Conservation (phyloP, 2,113 vertebrate genomes). For the Argyrosomus japonicus region DNA sequence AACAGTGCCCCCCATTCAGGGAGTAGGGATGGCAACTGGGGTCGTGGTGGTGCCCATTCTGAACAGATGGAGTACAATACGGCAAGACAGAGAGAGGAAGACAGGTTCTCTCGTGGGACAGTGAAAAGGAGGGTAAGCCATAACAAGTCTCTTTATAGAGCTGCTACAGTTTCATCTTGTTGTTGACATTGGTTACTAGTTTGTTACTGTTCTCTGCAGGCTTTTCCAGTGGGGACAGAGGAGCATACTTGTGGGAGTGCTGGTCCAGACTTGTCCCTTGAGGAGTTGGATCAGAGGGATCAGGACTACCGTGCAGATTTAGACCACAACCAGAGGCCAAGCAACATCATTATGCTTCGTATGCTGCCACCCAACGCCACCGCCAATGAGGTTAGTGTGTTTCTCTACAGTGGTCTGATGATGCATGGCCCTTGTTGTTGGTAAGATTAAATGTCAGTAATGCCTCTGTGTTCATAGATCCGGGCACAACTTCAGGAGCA, state of each 20-base stretch:
- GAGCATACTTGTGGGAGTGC: constrained; percentile 51
- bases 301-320: constrained; percentile 92
- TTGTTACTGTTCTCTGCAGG: constrained; percentile 41
- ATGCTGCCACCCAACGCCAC: constrained; percentile 91
- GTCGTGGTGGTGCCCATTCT: constrained; percentile 35
- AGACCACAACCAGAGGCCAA: constrained; percentile 88
- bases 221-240: constrained; percentile 53
- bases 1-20: constrained; percentile 50
- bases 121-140: constrained; percentile 77
- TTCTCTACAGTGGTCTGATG: not conserved
- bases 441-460: not conserved
- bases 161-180: not conserved
- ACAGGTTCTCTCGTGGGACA: constrained; percentile 64
- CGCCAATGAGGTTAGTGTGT: constrained; percentile 86
- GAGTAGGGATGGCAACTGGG: constrained; percentile 66
- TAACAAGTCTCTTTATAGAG: not conserved
- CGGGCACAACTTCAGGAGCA: constrained; percentile 90
- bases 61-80: constrained; percentile 67
- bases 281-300: constrained; percentile 87
- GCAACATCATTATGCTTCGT: constrained; percentile 94
- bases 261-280: constrained; percentile 62
- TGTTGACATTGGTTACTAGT: not conserved
- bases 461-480: constrained; percentile 80
- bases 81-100: constrained; percentile 69
- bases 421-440: not conserved